phyloP scores from a whole-genome alignment of 2,888 invertebrate genomes.

The Pteria penguin region DNA sequence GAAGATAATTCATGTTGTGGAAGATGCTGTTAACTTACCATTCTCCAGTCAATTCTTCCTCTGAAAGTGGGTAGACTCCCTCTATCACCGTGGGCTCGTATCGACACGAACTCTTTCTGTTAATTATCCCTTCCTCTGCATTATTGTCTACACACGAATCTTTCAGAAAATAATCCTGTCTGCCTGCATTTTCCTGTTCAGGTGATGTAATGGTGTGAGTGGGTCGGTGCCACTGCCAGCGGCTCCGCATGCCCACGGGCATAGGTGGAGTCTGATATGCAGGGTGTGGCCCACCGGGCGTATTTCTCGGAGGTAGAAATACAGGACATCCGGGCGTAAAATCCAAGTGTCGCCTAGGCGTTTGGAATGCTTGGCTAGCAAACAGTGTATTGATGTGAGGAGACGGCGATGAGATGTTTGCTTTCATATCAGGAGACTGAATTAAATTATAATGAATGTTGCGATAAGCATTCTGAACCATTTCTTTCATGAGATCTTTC shows the following conservation, averaged over 20 bases:
- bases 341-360: constrained; percentile 11
- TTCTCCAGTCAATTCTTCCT: no score
- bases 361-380: constrained; percentile 3
- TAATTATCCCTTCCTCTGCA: not conserved
- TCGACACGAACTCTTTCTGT: constrained; percentile 1
- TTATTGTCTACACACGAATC: not conserved
- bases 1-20: no score
- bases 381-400: not conserved
- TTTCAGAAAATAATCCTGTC: not conserved
- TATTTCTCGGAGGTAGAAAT: not conserved
- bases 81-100: not conserved
- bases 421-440: not conserved
- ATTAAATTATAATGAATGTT: not conserved
- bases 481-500: constrained; percentile 47
- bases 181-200: not conserved
- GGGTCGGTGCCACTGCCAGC: not conserved
- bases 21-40: no score
- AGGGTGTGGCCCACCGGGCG: constrained; percentile 4
- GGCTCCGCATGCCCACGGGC: not conserved
- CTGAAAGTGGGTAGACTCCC: constrained; percentile 25
- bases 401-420: not conserved
- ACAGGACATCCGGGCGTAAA: not conserved
- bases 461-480: constrained; percentile 16
- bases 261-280: constrained; percentile 25
- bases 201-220: constrained; percentile 1